Evolutionary conservation across 1,140 invertebrate species (phyloP).

Genomic region (Physella acuta): DNA sequence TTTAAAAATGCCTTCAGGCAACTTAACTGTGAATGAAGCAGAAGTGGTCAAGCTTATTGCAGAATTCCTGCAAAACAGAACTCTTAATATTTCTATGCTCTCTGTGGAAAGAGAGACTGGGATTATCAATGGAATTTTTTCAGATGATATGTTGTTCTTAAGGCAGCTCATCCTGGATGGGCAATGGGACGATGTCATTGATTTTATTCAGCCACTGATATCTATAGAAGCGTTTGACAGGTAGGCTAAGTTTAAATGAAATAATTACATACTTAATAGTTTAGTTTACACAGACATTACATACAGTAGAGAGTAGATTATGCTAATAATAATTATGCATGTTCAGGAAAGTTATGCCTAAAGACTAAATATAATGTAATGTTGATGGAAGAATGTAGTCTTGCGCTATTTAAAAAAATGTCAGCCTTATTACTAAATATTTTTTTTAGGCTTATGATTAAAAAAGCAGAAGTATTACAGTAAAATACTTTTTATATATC

Average conservation of each 20-base stretch:
- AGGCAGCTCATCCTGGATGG: constrained; percentile 91
- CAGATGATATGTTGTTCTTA: constrained; percentile 90
- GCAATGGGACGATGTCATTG: constrained; percentile 95
- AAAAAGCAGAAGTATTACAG: no score
- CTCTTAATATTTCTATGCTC: constrained; percentile 78
- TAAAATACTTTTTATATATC: no score
- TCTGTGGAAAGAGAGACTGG: constrained; percentile 92
- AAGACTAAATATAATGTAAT: no score
- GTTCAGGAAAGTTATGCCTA: no score
- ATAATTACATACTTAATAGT: no score
- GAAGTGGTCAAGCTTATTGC: constrained; percentile 87
- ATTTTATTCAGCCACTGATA: constrained; percentile 92
- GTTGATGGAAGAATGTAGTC: no score
- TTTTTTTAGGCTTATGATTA: no score
- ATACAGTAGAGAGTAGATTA: no score
- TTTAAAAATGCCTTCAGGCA: constrained; percentile 53
- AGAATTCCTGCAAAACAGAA: constrained; percentile 88
- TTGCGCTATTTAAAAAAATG: no score
- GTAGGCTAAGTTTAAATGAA: constrained; percentile 14
- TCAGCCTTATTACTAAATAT: no score
- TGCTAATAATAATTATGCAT: no score
- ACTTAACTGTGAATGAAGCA: constrained; percentile 69
- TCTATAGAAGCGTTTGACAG: constrained; percentile 64
- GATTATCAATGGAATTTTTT: constrained; percentile 86
- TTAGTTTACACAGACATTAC: no score